Percentiles rank a stretch among this genome's conserved stretches.
phyloP scores from a whole-genome alignment of 2,797 vertebrate genomes.

The Tiaroga cobitis region DNA sequence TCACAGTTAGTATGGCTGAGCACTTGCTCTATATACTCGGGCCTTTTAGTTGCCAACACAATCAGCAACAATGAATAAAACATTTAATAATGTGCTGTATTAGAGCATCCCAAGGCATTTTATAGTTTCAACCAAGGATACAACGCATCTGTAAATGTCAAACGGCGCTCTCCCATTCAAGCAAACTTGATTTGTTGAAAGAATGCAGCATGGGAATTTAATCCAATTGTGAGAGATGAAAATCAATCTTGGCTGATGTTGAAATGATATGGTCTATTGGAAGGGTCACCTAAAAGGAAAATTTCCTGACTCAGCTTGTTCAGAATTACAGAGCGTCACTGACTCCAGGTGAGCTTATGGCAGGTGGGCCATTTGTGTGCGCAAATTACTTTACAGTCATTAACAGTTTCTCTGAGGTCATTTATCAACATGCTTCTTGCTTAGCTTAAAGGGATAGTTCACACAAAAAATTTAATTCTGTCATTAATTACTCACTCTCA shows the following conservation, averaged over 20 bases:
- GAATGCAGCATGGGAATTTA: slow-evolving; percentile 25
- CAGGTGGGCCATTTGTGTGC: slow-evolving; percentile 33
- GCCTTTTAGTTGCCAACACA: slow-evolving; percentile 5
- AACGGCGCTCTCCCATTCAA: neutral
- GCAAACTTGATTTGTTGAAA: slow-evolving; percentile 42
- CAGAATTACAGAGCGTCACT: slow-evolving; percentile 64
- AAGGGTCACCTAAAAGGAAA: slow-evolving; percentile 59
- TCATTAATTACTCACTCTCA: neutral
- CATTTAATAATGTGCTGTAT: slow-evolving; percentile 23
- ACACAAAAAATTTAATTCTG: neutral
- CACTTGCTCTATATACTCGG: slow-evolving; percentile 4
- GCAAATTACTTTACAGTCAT: slow-evolving; percentile 1
- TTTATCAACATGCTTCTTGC: slow-evolving; percentile 18
- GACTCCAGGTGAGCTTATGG: slow-evolving; percentile 59
- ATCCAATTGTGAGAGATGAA: slow-evolving; percentile 50
- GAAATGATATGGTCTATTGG: slow-evolving; percentile 66
- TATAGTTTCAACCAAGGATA: neutral
- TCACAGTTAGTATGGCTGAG: neutral
- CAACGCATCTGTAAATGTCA: slow-evolving; percentile 33
- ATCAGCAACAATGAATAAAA: slow-evolving; percentile 60
- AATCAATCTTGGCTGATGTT: slow-evolving; percentile 63
- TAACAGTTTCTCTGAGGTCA: neutral
- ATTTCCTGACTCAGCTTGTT: slow-evolving; percentile 62
- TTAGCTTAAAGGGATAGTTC: neutral
- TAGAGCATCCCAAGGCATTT: slow-evolving; percentile 8